Evolutionary conservation across 2,113 vertebrate species (phyloP).

Genomic region (Recurvirostra avosetta): DNA sequence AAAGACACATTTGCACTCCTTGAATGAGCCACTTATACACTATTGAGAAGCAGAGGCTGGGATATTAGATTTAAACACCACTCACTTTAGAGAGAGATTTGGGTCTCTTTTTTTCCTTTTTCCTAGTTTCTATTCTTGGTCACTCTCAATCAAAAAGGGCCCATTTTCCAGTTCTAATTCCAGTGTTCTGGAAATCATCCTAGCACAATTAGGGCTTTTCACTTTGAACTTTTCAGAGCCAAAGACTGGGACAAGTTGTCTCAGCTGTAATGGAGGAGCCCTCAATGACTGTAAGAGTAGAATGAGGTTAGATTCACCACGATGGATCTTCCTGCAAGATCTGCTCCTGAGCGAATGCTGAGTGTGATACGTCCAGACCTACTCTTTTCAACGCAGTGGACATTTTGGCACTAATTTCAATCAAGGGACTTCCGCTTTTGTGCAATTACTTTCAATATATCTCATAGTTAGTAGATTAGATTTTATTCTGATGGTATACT

Average conservation of each 20-base stretch:
- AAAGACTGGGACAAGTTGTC: neutral
- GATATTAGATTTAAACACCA: neutral
- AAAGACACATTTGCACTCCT: neutral
- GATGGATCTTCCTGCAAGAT: neutral
- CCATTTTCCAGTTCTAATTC: neutral
- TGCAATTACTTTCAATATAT: neutral
- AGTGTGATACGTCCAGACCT: neutral
- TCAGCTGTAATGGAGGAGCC: neutral
- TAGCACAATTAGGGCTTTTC: neutral
- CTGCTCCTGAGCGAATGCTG: neutral
- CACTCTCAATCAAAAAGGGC: neutral
- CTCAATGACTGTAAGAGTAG: neutral
- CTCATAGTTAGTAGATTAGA: neutral
- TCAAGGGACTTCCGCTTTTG: neutral
- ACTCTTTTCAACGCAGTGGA: neutral
- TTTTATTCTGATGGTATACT: neutral
- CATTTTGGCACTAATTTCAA: neutral
- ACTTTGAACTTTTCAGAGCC: neutral
- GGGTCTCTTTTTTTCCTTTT: neutral
- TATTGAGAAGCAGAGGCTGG: neutral
- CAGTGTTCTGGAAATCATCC: neutral
- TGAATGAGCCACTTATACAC: neutral
- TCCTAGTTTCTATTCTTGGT: neutral
- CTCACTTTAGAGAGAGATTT: neutral
- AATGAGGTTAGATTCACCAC: neutral